Percentiles rank a stretch among this genome's conserved stretches.
Evolutionary conservation across 2,888 invertebrate genomes (phyloP).

Genomic region (Ethmia dodecea): DNA sequence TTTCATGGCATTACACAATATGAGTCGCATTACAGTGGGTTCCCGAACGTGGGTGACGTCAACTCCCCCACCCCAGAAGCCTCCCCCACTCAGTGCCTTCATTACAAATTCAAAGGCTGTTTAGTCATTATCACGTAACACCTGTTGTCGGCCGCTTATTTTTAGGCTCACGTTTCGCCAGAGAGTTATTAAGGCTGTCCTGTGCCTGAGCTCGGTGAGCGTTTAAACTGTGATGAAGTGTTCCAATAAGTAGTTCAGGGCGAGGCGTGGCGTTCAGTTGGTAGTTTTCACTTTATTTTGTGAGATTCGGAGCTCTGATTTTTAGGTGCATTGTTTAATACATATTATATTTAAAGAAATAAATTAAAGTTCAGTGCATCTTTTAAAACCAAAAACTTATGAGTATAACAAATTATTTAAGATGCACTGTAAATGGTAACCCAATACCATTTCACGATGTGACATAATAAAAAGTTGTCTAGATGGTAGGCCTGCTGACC

Average conservation of each 20-base stretch:
- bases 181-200: slow-evolving; percentile 4
- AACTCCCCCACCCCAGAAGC: slow-evolving; percentile 18
- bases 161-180: slow-evolving; percentile 3
- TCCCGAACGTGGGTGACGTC: slow-evolving; percentile 32
- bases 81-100: slow-evolving; percentile 44
- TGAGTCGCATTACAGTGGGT: slow-evolving; percentile 11
- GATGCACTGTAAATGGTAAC: too few relatives aligned
- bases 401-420: too few relatives aligned
- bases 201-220: background rate
- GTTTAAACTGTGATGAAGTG: background rate
- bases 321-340: background rate
- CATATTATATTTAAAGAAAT: background rate
- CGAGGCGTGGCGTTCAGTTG: too few relatives aligned
- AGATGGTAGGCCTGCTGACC: too few relatives aligned
- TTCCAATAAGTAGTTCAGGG: background rate
- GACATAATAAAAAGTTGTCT: too few relatives aligned
- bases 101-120: slow-evolving; percentile 69
- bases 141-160: slow-evolving; percentile 49
- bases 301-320: background rate
- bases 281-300: background rate
- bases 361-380: too few relatives aligned
- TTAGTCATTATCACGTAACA: slow-evolving; percentile 69
- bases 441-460: too few relatives aligned
- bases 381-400: too few relatives aligned
- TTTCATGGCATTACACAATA: slow-evolving; percentile 14